Conservation (phyloP, 2,113 vertebrate species). For the Triplophysa tibetana region DNA sequence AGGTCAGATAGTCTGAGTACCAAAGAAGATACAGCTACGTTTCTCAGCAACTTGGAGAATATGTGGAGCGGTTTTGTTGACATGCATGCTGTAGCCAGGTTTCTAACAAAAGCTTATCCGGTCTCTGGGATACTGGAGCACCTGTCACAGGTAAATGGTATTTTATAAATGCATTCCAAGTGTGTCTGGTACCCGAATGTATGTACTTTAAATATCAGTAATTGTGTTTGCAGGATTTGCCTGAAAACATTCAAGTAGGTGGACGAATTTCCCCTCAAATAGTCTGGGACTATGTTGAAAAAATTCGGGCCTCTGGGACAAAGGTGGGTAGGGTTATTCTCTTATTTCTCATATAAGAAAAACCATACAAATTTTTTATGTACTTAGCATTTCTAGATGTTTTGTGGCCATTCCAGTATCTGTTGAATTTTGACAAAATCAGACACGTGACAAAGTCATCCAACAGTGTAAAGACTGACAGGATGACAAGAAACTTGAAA, state of each 20-base stretch:
- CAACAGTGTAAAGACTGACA: too few species aligned
- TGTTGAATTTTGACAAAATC: too few species aligned
- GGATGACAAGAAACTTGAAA: too few species aligned
- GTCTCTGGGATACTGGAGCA: slow-evolving; percentile 92
- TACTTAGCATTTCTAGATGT: too few species aligned
- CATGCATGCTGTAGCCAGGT: slow-evolving; percentile 94
- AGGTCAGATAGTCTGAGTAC: slow-evolving; percentile 62
- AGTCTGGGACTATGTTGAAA: slow-evolving; percentile 98
- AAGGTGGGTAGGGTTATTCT: slow-evolving; percentile 76
- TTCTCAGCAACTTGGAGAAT: slow-evolving; percentile 84
- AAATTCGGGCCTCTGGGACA: slow-evolving; percentile 96
- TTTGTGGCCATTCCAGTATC: too few species aligned
- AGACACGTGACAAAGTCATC: too few species aligned
- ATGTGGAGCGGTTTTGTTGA: slow-evolving; percentile 96
- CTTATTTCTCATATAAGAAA: neutral
- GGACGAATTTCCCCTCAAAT: slow-evolving; percentile 95
- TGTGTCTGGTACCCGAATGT: neutral
- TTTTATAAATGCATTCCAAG: neutral
- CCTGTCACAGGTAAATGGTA: slow-evolving; percentile 83
- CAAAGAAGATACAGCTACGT: slow-evolving; percentile 86
- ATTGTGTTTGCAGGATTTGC: slow-evolving; percentile 82
- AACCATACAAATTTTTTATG: too few species aligned
- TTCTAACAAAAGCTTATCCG: slow-evolving; percentile 92
- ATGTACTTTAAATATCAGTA: neutral
- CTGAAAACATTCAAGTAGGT: slow-evolving; percentile 94